Conservation (phyloP, 2,888 invertebrate genomes). For the Torymus tubicola region DNA sequence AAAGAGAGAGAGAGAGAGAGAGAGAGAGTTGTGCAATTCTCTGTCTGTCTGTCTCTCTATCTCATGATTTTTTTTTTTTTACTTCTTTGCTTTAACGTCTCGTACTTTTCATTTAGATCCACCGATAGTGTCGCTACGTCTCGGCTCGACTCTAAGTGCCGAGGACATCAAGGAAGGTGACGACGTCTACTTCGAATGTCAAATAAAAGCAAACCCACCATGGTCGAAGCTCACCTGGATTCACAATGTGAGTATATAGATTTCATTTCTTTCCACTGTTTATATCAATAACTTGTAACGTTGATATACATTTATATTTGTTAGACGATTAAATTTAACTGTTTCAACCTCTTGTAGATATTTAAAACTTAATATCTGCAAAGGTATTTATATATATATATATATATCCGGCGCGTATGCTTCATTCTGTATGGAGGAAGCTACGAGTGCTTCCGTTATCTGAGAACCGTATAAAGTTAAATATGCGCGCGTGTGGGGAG, state of each 20-base stretch:
- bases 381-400: background rate
- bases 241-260: constrained; percentile 85
- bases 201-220: constrained; percentile 91
- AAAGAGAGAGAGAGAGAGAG: too few relatives aligned
- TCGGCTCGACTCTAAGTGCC: constrained; percentile 90
- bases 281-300: too few relatives aligned
- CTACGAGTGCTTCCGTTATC: background rate
- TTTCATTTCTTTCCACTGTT: background rate
- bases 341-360: background rate
- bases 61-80: too few relatives aligned
- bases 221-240: constrained; percentile 91
- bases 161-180: constrained; percentile 95
- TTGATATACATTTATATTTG: too few relatives aligned
- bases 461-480: background rate
- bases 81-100: too few relatives aligned
- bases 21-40: too few relatives aligned
- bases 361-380: background rate
- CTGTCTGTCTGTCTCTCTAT: too few relatives aligned
- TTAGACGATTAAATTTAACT: too few relatives aligned
- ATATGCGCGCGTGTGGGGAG: background rate
- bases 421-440: too few relatives aligned
- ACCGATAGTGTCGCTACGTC: constrained; percentile 87
- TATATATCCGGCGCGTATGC: background rate
- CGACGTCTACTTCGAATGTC: constrained; percentile 95
- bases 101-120: constrained; percentile 82